Percentiles rank a stretch among this genome's conserved stretches.
phyloP scores from a whole-genome alignment of 2,797 vertebrate species.

The Gymnoscopelus braueri region DNA sequence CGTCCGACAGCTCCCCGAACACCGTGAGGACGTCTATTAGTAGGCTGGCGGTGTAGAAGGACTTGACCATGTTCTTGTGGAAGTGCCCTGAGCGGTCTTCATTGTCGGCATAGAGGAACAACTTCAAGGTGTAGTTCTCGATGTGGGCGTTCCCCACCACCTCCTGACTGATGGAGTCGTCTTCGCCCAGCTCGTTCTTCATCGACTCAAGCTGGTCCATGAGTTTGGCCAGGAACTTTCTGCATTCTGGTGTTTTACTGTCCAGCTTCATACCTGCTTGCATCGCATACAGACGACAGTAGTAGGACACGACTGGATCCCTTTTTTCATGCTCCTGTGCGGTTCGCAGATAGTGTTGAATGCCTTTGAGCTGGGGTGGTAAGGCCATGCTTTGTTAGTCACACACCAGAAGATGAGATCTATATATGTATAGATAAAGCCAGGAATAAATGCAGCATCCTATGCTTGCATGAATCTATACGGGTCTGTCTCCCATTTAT shows the following conservation, averaged over 20 bases:
- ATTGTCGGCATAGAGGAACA: constrained; percentile 97
- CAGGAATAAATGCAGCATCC: no score
- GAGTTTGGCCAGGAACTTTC: constrained; percentile 93
- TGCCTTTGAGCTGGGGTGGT: no score
- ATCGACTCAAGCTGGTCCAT: constrained; percentile 97
- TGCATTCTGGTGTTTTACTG: constrained; percentile 93
- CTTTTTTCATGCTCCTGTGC: no score
- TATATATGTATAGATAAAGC: no score
- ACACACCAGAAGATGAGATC: no score
- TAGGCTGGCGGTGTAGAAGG: constrained; percentile 96
- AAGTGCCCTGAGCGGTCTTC: constrained; percentile 92
- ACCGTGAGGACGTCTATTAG: constrained; percentile 87
- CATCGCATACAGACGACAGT: constrained; percentile 92
- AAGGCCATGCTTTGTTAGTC: no score
- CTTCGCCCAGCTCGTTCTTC: constrained; percentile 92
- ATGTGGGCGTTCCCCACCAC: constrained; percentile 95
- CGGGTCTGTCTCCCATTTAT: no score
- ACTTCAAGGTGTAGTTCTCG: constrained; percentile 96
- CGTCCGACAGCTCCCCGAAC: no score
- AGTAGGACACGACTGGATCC: no score
- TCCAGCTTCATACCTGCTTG: constrained; percentile 98
- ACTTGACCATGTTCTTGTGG: constrained; percentile 99
- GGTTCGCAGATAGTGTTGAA: no score
- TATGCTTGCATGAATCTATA: no score
- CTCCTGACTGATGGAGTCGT: constrained; percentile 95